phyloP scores from a whole-genome alignment of 2,888 invertebrate genomes.

The Bedellia somnulentella region DNA sequence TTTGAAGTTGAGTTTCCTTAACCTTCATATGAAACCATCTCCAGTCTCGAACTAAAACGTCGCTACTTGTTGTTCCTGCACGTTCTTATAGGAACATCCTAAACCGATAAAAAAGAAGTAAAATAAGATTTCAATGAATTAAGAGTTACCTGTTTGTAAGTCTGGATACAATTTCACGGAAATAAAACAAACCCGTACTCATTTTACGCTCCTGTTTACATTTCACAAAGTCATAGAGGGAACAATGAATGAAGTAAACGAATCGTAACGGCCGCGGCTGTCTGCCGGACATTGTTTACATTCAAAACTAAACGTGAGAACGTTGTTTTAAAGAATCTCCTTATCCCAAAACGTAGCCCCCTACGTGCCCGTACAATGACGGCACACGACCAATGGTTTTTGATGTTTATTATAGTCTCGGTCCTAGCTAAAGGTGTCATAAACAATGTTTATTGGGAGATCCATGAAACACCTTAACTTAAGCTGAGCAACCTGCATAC shows the following conservation, averaged over 20 bases:
- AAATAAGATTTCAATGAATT: too few relatives aligned
- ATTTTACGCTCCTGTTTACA: slow-evolving; percentile 33
- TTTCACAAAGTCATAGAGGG: slow-evolving; percentile 40
- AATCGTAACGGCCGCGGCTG: slow-evolving; percentile 41
- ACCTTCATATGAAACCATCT: too few relatives aligned
- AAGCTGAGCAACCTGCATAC: slow-evolving; percentile 43
- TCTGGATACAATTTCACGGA: too few relatives aligned
- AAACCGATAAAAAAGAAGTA: too few relatives aligned
- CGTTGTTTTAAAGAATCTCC: slow-evolving; percentile 34
- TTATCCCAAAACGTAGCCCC: slow-evolving; percentile 22
- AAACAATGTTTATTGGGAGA: slow-evolving; percentile 32
- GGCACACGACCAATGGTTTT: slow-evolving; percentile 25
- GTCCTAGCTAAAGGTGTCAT: slow-evolving; percentile 38
- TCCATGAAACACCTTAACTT: slow-evolving; percentile 22
- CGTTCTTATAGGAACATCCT: too few relatives aligned
- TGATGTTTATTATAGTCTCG: slow-evolving; percentile 34
- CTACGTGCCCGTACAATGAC: slow-evolving; percentile 41
- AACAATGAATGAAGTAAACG: slow-evolving; percentile 45
- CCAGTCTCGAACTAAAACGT: too few relatives aligned
- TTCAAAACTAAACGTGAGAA: slow-evolving; percentile 51
- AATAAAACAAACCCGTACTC: too few relatives aligned
- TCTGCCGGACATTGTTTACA: slow-evolving; percentile 40
- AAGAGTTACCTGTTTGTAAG: too few relatives aligned
- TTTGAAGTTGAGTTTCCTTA: too few relatives aligned
- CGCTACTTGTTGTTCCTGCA: too few relatives aligned